Percentiles rank a stretch among this genome's conserved stretches.
These are phyloP conservation scores for Hucho hucho DNA, from an alignment of 2,113 vertebrate species.

Conservation along the genomic window DNA sequence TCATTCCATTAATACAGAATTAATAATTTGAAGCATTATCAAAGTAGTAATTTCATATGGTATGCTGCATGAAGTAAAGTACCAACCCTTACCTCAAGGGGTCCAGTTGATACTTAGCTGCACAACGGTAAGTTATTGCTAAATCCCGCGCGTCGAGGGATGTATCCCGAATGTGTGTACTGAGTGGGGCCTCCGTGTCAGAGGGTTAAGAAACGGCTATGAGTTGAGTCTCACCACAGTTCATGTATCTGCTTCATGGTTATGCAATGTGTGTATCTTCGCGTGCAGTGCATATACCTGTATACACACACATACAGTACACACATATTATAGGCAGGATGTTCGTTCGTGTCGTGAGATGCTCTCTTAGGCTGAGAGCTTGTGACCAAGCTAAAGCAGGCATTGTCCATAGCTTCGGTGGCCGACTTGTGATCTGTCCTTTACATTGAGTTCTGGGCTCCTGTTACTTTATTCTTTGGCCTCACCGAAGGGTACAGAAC, in stretches of 20 bases:
- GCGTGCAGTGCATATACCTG: constrained; percentile 2
- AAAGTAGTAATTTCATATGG: neutral
- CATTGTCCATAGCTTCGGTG: neutral
- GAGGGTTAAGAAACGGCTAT: too few species aligned
- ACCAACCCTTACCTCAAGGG: neutral
- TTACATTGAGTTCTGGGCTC: neutral
- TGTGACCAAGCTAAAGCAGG: neutral
- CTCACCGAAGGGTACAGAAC: neutral
- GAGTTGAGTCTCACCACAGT: too few species aligned
- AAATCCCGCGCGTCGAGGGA: neutral
- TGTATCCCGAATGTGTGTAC: neutral
- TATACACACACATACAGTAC: neutral
- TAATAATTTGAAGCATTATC: too few species aligned
- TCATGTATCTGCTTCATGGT: too few species aligned
- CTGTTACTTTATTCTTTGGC: too few species aligned
- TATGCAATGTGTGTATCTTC: neutral
- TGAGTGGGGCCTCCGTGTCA: neutral
- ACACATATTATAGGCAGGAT: neutral
- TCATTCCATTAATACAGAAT: neutral
- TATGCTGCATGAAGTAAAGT: neutral
- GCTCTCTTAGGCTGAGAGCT: neutral
- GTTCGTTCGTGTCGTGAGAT: neutral
- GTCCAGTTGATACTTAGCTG: neutral
- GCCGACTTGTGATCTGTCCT: neutral
- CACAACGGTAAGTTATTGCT: neutral